These are phyloP conservation scores for Arion vulgaris DNA, from an alignment of 1,140 invertebrate genomes.

Conservation along the genomic window DNA sequence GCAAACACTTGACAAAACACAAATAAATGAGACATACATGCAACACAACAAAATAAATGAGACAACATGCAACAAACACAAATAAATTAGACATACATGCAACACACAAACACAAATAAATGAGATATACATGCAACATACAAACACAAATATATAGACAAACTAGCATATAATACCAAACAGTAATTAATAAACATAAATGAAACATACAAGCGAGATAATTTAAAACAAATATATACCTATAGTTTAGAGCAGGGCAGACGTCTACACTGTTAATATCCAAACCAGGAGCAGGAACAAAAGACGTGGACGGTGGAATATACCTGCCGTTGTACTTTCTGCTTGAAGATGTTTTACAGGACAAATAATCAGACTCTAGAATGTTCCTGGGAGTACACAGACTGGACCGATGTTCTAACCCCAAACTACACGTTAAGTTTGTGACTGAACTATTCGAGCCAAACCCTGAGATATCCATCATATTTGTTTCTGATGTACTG, in stretches of 20 bases:
- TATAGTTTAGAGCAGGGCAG: slow-evolving; percentile 15
- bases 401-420: neutral
- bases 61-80: too few relatives aligned
- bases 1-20: too few relatives aligned
- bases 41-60: too few relatives aligned
- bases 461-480: neutral
- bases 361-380: slow-evolving; percentile 8
- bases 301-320: slow-evolving; percentile 6
- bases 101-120: too few relatives aligned
- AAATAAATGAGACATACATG: too few relatives aligned
- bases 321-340: neutral
- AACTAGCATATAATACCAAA: too few relatives aligned
- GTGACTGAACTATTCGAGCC: neutral
- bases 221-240: neutral
- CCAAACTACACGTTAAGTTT: neutral
- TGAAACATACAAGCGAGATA: neutral
- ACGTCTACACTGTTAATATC: neutral
- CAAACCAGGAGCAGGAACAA: neutral
- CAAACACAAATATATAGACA: too few relatives aligned
- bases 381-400: neutral
- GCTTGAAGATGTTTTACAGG: neutral
- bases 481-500: neutral
- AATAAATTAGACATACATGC: too few relatives aligned
- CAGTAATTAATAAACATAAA: too few relatives aligned
- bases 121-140: too few relatives aligned